Conservation (phyloP, 2,888 invertebrate species). For the Nasonia oneida region DNA sequence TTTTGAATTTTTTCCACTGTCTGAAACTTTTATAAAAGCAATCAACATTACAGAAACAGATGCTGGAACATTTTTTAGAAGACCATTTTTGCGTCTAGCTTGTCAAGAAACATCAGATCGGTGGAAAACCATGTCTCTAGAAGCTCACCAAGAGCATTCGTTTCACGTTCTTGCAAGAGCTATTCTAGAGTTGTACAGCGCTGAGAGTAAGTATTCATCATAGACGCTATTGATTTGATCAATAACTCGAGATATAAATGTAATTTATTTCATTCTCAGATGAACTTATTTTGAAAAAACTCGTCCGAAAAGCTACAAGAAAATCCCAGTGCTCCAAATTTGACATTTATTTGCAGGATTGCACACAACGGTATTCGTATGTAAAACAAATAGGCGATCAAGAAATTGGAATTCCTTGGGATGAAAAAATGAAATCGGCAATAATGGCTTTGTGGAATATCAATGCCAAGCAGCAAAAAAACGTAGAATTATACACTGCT, state of each 20-base stretch:
- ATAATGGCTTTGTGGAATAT: conserved; percentile 69
- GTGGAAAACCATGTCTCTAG: conserved; percentile 80
- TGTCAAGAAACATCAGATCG: conserved; percentile 84
- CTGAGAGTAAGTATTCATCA: conserved; percentile 79
- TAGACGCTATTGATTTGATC: not conserved
- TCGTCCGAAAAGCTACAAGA: conserved; percentile 73
- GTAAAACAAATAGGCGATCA: conserved; percentile 43
- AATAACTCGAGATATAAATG: conserved; percentile 18
- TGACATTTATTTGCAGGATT: conserved; percentile 71
- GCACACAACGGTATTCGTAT: conserved; percentile 70
- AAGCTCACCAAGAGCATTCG: conserved; percentile 78
- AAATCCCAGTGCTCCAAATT: conserved; percentile 74
- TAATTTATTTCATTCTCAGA: conserved; percentile 66
- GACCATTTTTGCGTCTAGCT: conserved; percentile 87
- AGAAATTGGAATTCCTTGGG: conserved; percentile 44
- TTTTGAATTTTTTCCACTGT: conserved; percentile 86
- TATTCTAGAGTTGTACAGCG: conserved; percentile 83
- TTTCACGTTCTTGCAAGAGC: conserved; percentile 80
- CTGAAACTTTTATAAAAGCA: conserved; percentile 79
- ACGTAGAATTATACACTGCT: conserved; percentile 73
- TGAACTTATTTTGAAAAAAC: conserved; percentile 70
- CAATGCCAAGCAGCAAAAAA: conserved; percentile 66
- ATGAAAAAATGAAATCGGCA: conserved; percentile 61
- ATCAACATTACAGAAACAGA: conserved; percentile 72
- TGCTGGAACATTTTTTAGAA: conserved; percentile 80